Conservation (phyloP, 2,797 vertebrate genomes). For the Microctenopoma lineatum region DNA sequence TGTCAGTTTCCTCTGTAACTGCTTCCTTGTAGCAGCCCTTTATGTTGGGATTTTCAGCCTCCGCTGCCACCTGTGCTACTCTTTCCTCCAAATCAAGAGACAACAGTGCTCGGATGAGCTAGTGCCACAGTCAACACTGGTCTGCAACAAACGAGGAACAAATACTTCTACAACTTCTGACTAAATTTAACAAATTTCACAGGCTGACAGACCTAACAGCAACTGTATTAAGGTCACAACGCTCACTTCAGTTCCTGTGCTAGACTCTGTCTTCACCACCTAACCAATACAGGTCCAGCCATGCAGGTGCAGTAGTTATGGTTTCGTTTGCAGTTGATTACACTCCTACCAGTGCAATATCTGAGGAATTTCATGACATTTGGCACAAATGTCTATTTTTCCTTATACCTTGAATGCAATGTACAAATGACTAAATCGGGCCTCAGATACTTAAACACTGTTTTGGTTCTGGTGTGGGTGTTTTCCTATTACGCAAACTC, state of each 20-base stretch:
- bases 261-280: too few relatives aligned
- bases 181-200: neutral
- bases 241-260: too few relatives aligned
- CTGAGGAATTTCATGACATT: too few relatives aligned
- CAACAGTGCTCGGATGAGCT: slow-evolving; percentile 22
- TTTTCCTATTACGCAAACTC: neutral
- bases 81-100: slow-evolving; percentile 14
- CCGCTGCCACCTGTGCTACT: slow-evolving; percentile 32
- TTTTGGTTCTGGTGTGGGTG: neutral
- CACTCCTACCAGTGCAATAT: too few relatives aligned
- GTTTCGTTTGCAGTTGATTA: too few relatives aligned
- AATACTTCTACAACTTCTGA: neutral
- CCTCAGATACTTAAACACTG: too few relatives aligned
- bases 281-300: too few relatives aligned
- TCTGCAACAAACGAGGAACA: slow-evolving; percentile 16
- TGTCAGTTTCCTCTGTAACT: slow-evolving; percentile 28
- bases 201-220: neutral
- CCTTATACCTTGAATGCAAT: too few relatives aligned
- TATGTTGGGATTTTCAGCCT: slow-evolving; percentile 43
- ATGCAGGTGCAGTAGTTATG: too few relatives aligned
- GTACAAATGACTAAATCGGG: too few relatives aligned
- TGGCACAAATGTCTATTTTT: too few relatives aligned
- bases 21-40: slow-evolving; percentile 36
- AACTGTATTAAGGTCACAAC: too few relatives aligned
- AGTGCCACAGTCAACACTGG: slow-evolving; percentile 1